A percentile compares a stretch with the other conserved stretches of the same genome.
Conservation (phyloP, 2,888 invertebrate species). For the Sinodicranocentrus sp. region DNA sequence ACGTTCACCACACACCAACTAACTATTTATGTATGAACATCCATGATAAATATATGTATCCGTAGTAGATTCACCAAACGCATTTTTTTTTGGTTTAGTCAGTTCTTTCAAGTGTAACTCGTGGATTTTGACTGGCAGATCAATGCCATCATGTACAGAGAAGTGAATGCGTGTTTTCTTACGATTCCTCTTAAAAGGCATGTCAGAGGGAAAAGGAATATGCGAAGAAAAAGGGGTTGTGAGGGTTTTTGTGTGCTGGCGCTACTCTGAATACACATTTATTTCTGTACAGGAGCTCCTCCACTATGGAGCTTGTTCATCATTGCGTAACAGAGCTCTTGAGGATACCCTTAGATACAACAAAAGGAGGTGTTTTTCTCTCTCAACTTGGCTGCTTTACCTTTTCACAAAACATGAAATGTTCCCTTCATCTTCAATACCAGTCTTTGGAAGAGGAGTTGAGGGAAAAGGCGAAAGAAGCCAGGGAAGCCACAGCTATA, state of each 20-base stretch:
- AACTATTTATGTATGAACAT: no score
- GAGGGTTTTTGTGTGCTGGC: slow-evolving; percentile 2
- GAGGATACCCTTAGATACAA: slow-evolving; percentile 28
- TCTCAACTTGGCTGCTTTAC: neutral
- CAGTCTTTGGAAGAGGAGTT: neutral
- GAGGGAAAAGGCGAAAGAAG: neutral
- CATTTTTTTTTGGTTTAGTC: slow-evolving; percentile 42
- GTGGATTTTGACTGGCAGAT: slow-evolving; percentile 67
- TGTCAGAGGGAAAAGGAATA: slow-evolving; percentile 39
- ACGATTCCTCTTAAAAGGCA: slow-evolving; percentile 26
- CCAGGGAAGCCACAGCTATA: neutral
- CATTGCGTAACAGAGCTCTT: slow-evolving; percentile 60
- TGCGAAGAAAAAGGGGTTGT: slow-evolving; percentile 24
- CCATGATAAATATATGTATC: no score
- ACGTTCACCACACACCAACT: no score
- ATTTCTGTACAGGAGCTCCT: slow-evolving; percentile 25
- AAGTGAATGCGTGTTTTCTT: no score
- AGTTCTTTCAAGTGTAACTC: slow-evolving; percentile 59
- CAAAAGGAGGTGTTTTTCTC: neutral
- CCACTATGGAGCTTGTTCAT: slow-evolving; percentile 26
- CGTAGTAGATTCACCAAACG: no score
- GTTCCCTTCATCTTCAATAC: slow-evolving; percentile 6
- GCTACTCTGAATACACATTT: slow-evolving; percentile 13
- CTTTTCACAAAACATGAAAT: neutral
- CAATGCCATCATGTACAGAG: slow-evolving; percentile 58